Conservation (phyloP, 2,797 vertebrate genomes). For the Manis pentadactyla region DNA sequence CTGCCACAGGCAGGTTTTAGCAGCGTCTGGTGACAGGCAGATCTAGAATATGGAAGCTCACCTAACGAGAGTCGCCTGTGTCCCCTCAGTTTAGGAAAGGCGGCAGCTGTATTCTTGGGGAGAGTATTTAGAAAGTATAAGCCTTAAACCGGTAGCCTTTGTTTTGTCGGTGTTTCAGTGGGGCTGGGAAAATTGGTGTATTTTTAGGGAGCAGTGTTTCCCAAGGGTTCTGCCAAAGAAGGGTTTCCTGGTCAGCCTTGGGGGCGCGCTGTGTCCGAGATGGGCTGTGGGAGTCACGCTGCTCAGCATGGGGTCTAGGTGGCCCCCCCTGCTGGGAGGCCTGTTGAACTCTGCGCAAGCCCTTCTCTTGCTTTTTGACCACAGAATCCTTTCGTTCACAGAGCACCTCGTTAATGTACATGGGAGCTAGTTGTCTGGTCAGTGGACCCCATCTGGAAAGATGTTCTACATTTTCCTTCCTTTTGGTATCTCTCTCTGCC, state of each 20-base stretch:
- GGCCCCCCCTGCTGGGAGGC: rapidly evolving
- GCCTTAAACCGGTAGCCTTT: not conserved
- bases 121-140: not conserved
- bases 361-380: not conserved
- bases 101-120: not conserved
- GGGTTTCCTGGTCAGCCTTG: no score
- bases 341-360: not conserved
- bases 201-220: not conserved
- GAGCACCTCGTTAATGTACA: not conserved
- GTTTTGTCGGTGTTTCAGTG: not conserved
- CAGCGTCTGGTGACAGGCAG: not conserved
- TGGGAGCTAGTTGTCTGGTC: not conserved
- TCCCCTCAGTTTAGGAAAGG: rapidly evolving
- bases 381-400: not conserved
- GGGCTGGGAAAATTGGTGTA: not conserved
- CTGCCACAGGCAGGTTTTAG: not conserved
- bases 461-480: not conserved
- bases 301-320: not conserved
- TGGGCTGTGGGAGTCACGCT: rapidly evolving
- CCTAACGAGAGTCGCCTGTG: rapidly evolving
- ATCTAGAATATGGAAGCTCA: rapidly evolving
- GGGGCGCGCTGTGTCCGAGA: rapidly evolving
- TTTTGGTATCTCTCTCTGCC: not conserved
- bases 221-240: not conserved
- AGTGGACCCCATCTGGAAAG: not conserved